Conservation (phyloP, 2,797 vertebrate species). For the Brachyalestes nurse region DNA sequence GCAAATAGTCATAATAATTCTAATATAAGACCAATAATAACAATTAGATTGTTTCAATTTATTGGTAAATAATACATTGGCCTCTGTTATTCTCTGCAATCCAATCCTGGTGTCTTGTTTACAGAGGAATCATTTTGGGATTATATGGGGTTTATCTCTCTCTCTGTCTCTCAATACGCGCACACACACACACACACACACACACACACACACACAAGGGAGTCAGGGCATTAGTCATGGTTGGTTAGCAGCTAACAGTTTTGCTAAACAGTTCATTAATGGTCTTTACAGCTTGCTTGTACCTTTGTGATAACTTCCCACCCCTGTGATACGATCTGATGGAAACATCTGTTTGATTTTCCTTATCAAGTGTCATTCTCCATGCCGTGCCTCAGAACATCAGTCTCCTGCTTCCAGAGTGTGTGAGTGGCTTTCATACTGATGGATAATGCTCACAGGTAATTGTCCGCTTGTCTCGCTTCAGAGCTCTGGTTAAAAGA, state of each 20-base stretch:
- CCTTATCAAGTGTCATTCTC: conserved; percentile 77
- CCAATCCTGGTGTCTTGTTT: neutral
- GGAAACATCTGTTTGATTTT: conserved; percentile 82
- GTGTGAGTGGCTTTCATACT: conserved; percentile 80
- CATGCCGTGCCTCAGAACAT: conserved; percentile 54
- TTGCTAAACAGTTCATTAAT: conserved; percentile 77
- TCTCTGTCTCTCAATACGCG: neutral
- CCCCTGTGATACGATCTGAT: conserved; percentile 66
- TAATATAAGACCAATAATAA: no score
- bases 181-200: neutral
- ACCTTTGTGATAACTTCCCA: conserved; percentile 71
- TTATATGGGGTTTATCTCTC: conserved; percentile 4
- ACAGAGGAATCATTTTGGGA: neutral
- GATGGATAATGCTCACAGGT: conserved; percentile 82
- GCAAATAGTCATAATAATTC: no score
- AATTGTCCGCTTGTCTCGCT: conserved; percentile 77
- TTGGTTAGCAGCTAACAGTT: conserved; percentile 61
- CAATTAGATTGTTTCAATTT: neutral
- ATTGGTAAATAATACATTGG: neutral
- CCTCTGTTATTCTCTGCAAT: neutral
- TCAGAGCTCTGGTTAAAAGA: conserved; percentile 62
- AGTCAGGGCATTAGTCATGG: conserved; percentile 23
- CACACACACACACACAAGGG: neutral
- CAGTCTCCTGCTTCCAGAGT: conserved; percentile 70
- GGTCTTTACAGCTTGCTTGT: conserved; percentile 75